Evolutionary conservation across 2,797 vertebrate species (phyloP).

Genomic region (Scleropages formosus): DNA sequence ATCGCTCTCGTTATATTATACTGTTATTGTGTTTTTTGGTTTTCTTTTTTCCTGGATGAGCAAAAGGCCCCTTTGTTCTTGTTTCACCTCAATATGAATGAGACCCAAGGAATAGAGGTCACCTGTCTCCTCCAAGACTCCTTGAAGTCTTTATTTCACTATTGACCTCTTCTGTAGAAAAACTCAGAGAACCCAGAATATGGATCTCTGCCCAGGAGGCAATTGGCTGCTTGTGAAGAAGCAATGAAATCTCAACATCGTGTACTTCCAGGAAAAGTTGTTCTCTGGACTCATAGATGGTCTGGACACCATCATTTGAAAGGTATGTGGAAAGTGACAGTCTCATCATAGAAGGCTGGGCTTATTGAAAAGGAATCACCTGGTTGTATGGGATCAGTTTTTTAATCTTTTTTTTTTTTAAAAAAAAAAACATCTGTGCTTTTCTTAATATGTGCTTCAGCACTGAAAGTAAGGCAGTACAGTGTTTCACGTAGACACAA

Average conservation of each 20-base stretch:
- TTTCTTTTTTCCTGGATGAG: background rate
- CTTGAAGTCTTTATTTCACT: slow-evolving; percentile 16
- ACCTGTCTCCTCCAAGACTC: background rate
- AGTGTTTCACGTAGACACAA: no score
- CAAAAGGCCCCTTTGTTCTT: background rate
- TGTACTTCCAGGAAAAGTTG: background rate
- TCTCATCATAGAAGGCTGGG: background rate
- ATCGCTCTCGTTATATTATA: slow-evolving; percentile 6
- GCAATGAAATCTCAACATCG: background rate
- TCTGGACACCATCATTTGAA: no score
- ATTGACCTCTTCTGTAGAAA: slow-evolving; percentile 10
- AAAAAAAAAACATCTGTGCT: no score
- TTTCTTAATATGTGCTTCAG: no score
- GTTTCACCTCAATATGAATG: background rate
- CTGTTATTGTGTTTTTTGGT: background rate
- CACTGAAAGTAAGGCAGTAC: no score
- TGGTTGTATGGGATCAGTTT: no score
- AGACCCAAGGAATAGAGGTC: slow-evolving; percentile 12
- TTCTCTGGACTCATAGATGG: background rate
- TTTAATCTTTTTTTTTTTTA: no score
- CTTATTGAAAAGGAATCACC: background rate
- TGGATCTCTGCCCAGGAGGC: background rate
- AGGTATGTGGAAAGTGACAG: background rate
- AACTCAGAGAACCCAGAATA: background rate
- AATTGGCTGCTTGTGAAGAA: background rate